Conservation (phyloP, 2,797 vertebrate genomes). For the Xyrichtys novacula region DNA sequence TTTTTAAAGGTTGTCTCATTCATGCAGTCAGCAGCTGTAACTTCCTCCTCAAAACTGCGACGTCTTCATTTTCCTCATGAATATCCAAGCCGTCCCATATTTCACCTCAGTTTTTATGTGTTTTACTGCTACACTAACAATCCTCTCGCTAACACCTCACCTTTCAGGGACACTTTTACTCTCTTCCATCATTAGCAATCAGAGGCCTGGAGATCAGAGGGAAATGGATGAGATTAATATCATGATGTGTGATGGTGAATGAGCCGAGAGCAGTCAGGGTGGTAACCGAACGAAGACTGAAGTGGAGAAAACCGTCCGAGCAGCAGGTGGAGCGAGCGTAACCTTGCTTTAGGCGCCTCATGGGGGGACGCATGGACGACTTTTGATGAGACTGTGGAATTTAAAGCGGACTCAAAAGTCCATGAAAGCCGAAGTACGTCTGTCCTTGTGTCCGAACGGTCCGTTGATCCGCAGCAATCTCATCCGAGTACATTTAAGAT, state of each 20-base stretch:
- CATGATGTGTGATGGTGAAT: slow-evolving; percentile 8
- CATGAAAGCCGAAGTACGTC: slow-evolving; percentile 34
- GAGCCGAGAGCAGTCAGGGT: slow-evolving; percentile 5
- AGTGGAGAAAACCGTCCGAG: slow-evolving; percentile 12
- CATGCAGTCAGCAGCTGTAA: too few species aligned
- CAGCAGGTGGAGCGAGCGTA: slow-evolving; percentile 29
- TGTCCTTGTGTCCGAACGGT: slow-evolving; percentile 53
- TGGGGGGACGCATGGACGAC: slow-evolving; percentile 21
- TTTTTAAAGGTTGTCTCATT: too few species aligned
- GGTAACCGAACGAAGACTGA: slow-evolving; percentile 3
- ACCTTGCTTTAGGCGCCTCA: slow-evolving; percentile 51
- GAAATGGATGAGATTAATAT: slow-evolving; percentile 3
- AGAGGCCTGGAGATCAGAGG: slow-evolving; percentile 17
- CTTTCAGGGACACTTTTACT: too few species aligned
- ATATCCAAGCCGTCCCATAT: too few species aligned
- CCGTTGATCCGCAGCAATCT: slow-evolving; percentile 26
- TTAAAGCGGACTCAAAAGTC: slow-evolving; percentile 49
- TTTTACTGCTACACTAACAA: too few species aligned
- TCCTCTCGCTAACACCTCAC: too few species aligned
- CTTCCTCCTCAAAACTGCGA: too few species aligned
- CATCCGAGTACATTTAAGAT: too few species aligned
- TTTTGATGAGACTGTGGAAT: slow-evolving; percentile 57
- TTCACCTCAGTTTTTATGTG: too few species aligned
- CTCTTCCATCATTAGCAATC: slow-evolving; percentile 31
- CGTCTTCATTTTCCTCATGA: too few species aligned